Evolutionary conservation across 2,113 vertebrate species (phyloP).

Genomic region (Chlorodrepanis virens): DNA sequence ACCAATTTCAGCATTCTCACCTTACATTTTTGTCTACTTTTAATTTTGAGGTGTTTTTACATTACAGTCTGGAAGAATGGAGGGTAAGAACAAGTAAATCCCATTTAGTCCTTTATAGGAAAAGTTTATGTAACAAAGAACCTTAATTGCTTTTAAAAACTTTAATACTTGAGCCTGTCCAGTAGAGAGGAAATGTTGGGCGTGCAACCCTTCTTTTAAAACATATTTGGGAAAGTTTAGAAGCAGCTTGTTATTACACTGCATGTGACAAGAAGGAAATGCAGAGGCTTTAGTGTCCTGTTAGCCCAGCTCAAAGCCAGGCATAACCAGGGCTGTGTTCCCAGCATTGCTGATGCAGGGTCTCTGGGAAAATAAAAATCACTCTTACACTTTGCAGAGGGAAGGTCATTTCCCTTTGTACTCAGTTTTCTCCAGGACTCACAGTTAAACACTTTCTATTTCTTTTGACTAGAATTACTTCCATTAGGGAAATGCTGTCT

Average conservation of each 20-base stretch:
- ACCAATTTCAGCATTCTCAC: background rate
- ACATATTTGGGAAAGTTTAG: background rate
- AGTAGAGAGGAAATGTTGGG: background rate
- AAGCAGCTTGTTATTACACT: accelerated
- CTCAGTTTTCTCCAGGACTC: background rate
- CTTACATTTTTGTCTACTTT: background rate
- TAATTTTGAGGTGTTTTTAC: background rate
- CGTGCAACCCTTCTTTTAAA: background rate
- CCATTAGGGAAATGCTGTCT: background rate
- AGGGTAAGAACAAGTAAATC: background rate
- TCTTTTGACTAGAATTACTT: background rate
- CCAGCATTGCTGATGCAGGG: background rate
- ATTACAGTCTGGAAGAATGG: background rate
- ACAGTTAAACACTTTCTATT: background rate
- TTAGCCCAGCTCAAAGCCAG: background rate
- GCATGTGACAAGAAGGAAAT: background rate
- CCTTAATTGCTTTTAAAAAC: background rate
- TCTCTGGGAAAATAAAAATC: background rate
- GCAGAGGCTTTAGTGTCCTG: background rate
- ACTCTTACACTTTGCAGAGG: accelerated
- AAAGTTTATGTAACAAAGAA: background rate
- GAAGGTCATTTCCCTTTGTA: background rate
- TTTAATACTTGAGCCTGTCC: background rate
- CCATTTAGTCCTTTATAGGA: background rate
- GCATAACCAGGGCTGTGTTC: accelerated